phyloP scores from a whole-genome alignment of 2,797 vertebrate species.

The Sphaeramia orbicularis region DNA sequence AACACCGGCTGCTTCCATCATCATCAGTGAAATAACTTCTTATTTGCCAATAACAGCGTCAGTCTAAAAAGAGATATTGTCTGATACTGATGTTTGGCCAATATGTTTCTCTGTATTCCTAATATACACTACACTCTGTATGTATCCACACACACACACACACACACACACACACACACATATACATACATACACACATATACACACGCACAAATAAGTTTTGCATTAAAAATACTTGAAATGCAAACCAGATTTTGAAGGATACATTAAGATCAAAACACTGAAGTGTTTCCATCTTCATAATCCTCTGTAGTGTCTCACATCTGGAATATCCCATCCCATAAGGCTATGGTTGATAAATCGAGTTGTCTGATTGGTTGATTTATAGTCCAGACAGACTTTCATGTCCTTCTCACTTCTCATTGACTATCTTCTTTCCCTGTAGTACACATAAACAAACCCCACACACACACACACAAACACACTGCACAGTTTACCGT shows the following conservation, averaged over 20 bases:
- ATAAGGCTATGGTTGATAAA: slow-evolving; percentile 50
- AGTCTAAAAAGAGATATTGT: no score
- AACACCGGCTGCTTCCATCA: no score
- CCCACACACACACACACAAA: slow-evolving; percentile 19
- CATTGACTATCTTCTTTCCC: slow-evolving; percentile 39
- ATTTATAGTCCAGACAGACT: slow-evolving; percentile 58
- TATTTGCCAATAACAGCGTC: no score
- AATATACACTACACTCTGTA: background rate
- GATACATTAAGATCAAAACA: slow-evolving; percentile 35
- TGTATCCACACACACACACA: no score
- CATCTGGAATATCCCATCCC: slow-evolving; percentile 49
- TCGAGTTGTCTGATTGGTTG: slow-evolving; percentile 56
- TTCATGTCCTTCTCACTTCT: slow-evolving; percentile 56
- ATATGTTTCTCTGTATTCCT: background rate
- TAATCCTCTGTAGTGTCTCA: slow-evolving; percentile 36
- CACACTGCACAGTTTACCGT: slow-evolving; percentile 49
- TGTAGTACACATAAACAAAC: slow-evolving; percentile 23
- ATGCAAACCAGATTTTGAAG: slow-evolving; percentile 36
- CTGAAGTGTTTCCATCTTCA: slow-evolving; percentile 29
- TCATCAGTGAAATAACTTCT: no score
- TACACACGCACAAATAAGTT: no score
- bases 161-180: no score
- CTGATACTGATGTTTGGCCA: no score
- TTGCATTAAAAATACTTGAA: slow-evolving; percentile 9
- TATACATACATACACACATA: no score